Conservation (phyloP, 2,888 invertebrate species). For the Steromphala cineraria region DNA sequence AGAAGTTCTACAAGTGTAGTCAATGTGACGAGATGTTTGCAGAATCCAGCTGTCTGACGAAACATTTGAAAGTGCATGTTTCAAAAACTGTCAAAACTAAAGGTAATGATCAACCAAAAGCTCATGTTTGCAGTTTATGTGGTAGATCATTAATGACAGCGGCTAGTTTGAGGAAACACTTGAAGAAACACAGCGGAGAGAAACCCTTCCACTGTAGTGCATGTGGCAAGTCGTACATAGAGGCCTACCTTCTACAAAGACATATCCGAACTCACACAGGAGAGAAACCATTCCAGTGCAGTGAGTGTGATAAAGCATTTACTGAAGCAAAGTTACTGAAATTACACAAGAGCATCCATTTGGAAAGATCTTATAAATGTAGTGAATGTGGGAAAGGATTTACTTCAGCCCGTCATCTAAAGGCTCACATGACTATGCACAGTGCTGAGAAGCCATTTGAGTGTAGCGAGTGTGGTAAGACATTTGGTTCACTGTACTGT, state of each 20-base stretch:
- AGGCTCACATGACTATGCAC: neutral
- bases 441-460: neutral
- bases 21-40: neutral
- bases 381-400: neutral
- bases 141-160: neutral
- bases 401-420: neutral
- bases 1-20: neutral
- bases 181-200: neutral
- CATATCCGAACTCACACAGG: neutral
- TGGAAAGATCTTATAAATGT: neutral
- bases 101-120: neutral
- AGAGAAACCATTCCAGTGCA: neutral
- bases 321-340: neutral
- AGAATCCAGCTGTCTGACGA: neutral
- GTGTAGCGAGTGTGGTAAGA: constrained; percentile 11
- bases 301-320: neutral
- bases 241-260: neutral
- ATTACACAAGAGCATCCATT: neutral
- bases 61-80: neutral
- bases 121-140: neutral
- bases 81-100: too few species aligned
- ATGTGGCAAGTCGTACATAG: neutral
- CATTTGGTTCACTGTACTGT: neutral
- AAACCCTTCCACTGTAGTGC: neutral
- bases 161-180: neutral